These are phyloP conservation scores for Stictocephala bisonia DNA, from an alignment of 2,888 invertebrate genomes.

Conservation along the genomic window DNA sequence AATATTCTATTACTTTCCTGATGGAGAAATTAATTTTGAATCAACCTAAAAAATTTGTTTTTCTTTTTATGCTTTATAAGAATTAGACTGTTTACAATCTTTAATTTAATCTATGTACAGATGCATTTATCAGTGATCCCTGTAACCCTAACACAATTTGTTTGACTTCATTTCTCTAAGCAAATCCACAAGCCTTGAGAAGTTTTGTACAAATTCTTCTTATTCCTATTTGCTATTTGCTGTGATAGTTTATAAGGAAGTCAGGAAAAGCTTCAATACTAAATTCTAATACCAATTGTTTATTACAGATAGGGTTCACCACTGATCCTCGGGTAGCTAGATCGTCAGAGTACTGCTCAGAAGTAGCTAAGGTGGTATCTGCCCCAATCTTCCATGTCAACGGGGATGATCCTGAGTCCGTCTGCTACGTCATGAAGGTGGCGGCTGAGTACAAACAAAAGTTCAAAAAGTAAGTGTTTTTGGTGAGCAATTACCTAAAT, in stretches of 20 bases:
- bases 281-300: too few species aligned
- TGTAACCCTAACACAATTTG: too few species aligned
- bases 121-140: too few species aligned
- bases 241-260: not conserved
- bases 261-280: not conserved
- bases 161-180: not conserved
- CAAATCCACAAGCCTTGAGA: too few species aligned
- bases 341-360: slow-evolving; percentile 90
- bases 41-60: too few species aligned
- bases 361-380: slow-evolving; percentile 90
- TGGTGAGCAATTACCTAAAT: not conserved
- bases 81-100: too few species aligned
- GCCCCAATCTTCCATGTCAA: slow-evolving; percentile 97
- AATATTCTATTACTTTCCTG: too few species aligned
- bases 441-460: slow-evolving; percentile 87
- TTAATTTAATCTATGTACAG: too few species aligned
- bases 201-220: not conserved
- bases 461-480: slow-evolving; percentile 66
- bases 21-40: too few species aligned
- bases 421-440: slow-evolving; percentile 86
- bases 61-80: too few species aligned
- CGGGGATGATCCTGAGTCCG: slow-evolving; percentile 93
- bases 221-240: not conserved
- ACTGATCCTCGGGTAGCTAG: slow-evolving; percentile 89
- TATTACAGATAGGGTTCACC: slow-evolving; percentile 85